Evolutionary conservation across 2,113 vertebrate species (phyloP).

Genomic region (Sander lucioperca): DNA sequence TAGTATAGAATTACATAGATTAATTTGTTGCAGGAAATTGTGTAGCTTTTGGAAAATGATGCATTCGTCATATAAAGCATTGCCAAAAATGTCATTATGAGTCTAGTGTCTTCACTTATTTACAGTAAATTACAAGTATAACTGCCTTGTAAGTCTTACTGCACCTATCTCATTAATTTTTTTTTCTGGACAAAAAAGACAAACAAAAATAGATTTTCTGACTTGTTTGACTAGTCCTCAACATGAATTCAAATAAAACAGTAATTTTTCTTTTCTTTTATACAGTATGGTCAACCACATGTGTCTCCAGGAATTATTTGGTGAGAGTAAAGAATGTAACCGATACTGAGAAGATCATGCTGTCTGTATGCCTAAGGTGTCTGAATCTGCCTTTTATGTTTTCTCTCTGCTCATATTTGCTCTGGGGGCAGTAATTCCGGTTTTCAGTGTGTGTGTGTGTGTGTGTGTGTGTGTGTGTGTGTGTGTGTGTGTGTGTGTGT

Average conservation of each 20-base stretch:
- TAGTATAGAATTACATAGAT: too few relatives aligned
- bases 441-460: conserved; percentile 43
- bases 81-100: too few relatives aligned
- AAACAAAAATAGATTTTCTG: neutral
- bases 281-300: neutral
- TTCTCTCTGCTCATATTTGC: conserved; percentile 67
- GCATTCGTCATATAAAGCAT: too few relatives aligned
- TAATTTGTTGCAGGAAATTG: too few relatives aligned
- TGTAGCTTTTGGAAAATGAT: too few relatives aligned
- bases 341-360: conserved; percentile 60
- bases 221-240: neutral
- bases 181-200: neutral
- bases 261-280: neutral
- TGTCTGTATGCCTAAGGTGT: conserved; percentile 77
- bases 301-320: conserved; percentile 15
- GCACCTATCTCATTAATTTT: neutral
- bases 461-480: neutral
- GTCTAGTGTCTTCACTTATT: neutral
- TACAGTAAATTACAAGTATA: neutral
- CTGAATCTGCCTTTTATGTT: conserved; percentile 34
- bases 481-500: neutral
- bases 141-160: neutral
- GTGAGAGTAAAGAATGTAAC: conserved; percentile 30
- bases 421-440: conserved; percentile 73
- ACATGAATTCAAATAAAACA: neutral